Base-by-base conservation (phyloP, 2,797 vertebrate species). In the Sebastes dallii region DNA sequence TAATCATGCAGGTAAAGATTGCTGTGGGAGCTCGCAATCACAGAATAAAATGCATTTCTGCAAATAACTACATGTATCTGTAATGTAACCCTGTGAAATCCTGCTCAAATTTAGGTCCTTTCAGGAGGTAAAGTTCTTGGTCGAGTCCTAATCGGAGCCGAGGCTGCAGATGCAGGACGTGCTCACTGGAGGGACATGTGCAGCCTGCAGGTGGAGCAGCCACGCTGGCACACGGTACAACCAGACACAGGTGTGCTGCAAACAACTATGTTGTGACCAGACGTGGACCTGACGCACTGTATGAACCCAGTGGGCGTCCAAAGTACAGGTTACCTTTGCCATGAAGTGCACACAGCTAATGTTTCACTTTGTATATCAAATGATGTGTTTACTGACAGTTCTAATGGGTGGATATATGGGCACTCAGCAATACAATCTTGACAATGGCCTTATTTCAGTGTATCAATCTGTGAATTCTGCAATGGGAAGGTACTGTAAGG, bases 131-230 rank as follows among this genome's bases (percentile, higher is more conserved):
- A 70, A 4, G 60, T 42, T 7, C 89, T 95, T 24, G 95, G 95
- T 29, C 78, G 22, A 2, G 91, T 96, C 54, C 55, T 80, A 61
- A 93, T 96, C 22, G 94, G 95, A 4, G 78, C 90, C 0, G 82
- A 58, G 0, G 91, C 89, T 46, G 82, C 89, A 0, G 92, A 94
- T 56, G 77, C 84, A 0, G 94, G 95, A 60, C 81, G 72, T 10
- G 80, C 75, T 50, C 96, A 96, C 82, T 96, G 96, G 95, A 94
- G 91, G 72, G 95, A 96, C 74, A 91, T 93, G 94, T 95, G 94
- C 77, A 86, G 65, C 77, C 85, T n/a, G 66, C 92, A 92, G 54
- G 79, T 91, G 89, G 96, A 96, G 85, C 93, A 88, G 0, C 87
- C 90, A 0, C 76, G 86, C n/a, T 96, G 95, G 95, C 95, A 96